Conservation (phyloP, 2,797 vertebrate genomes). For the Gallinago nigripennis region DNA sequence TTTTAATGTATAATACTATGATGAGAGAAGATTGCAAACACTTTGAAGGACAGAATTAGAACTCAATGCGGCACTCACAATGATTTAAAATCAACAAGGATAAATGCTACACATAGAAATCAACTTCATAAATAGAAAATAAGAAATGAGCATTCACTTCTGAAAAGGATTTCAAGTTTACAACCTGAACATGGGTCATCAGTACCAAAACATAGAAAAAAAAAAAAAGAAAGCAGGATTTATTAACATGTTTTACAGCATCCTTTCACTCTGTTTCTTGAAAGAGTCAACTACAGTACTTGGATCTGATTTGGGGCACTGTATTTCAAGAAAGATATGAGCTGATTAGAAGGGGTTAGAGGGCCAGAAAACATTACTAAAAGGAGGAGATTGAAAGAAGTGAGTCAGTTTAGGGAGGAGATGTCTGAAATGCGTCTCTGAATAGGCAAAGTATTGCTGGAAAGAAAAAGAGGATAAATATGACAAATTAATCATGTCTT, state of each 20-base stretch:
- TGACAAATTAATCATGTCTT: not conserved
- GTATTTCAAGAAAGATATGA: not conserved
- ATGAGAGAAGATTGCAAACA: not conserved
- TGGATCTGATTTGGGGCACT: not conserved
- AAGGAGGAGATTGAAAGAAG: not conserved
- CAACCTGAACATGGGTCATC: not conserved
- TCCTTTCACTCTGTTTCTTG: not conserved
- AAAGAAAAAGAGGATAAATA: not conserved
- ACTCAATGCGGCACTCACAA: not conserved
- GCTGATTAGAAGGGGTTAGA: not conserved
- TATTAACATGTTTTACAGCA: not conserved
- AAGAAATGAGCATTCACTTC: not conserved
- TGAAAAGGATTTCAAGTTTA: not conserved
- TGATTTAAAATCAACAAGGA: not conserved
- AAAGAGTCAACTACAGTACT: not conserved
- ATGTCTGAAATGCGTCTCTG: not conserved
- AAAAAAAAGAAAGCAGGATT: not conserved
- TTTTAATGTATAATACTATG: not conserved
- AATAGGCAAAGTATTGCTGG: conserved; percentile 12
- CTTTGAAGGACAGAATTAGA: not conserved
- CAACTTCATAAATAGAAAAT: not conserved
- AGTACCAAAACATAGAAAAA: not conserved
- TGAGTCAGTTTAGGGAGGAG: not conserved
- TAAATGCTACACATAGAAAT: not conserved
- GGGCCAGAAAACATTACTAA: not conserved